Conservation (phyloP, 1,140 invertebrate genomes). For the Palaemon carinicauda region DNA sequence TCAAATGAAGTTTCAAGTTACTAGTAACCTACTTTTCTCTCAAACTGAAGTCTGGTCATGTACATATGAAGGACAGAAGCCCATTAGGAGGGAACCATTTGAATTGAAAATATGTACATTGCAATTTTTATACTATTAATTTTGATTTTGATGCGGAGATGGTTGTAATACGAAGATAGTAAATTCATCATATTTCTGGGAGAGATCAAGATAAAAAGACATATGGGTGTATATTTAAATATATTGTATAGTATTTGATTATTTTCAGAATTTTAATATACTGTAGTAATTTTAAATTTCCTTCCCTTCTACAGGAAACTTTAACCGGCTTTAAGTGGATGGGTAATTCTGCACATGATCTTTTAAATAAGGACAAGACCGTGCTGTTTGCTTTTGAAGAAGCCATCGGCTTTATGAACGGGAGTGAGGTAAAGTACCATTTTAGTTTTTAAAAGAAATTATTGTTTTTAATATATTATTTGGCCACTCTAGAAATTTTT, state of each 20-base stretch:
- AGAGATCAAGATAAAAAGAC: not conserved
- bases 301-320: constrained; percentile 76
- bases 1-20: too few species aligned
- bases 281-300: constrained; percentile 39
- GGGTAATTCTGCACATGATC: constrained; percentile 86
- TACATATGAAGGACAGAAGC: too few species aligned
- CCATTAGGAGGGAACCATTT: too few species aligned
- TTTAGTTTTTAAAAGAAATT: not conserved
- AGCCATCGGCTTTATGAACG: constrained; percentile 95
- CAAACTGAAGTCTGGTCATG: too few species aligned
- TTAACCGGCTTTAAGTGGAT: constrained; percentile 99
- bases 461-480: not conserved
- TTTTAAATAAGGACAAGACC: constrained; percentile 74
- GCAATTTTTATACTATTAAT: not conserved
- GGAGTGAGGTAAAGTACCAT: constrained; percentile 65
- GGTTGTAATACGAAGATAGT: not conserved
- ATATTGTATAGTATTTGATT: not conserved
- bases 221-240: not conserved
- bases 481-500: too few species aligned
- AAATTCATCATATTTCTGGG: not conserved
- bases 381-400: constrained; percentile 97
- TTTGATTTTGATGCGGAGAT: not conserved
- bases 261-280: not conserved
- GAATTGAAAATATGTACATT: too few species aligned
- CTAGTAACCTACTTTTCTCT: too few species aligned